Percentiles rank a stretch among this genome's conserved stretches.
phyloP scores from a whole-genome alignment of 2,113 vertebrate species.

The Riparia riparia region DNA sequence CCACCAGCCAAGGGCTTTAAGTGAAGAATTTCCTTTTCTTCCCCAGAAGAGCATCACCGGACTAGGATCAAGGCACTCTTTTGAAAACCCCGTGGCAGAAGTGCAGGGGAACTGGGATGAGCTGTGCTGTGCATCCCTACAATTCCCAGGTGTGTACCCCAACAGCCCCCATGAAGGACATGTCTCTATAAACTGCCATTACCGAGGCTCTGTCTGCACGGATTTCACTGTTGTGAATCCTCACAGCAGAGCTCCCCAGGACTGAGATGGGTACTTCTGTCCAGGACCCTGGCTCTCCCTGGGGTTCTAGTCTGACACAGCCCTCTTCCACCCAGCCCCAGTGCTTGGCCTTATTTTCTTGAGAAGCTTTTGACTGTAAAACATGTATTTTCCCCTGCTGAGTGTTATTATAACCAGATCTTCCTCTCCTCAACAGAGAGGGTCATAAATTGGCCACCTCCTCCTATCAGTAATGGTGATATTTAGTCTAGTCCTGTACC shows the following conservation, averaged over 20 bases:
- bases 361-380: background rate
- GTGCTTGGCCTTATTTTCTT: background rate
- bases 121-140: background rate
- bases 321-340: background rate
- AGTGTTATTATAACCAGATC: constrained; percentile 30
- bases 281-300: background rate
- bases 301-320: rapidly evolving
- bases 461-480: background rate
- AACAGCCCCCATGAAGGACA: background rate
- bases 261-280: background rate
- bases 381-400: background rate
- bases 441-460: background rate
- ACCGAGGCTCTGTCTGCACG: background rate
- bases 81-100: background rate
- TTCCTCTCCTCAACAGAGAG: background rate
- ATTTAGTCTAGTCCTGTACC: constrained; percentile 51
- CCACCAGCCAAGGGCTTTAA: background rate
- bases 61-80: background rate
- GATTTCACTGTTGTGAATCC: background rate
- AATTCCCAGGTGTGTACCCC: background rate
- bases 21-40: background rate
- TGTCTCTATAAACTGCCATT: background rate
- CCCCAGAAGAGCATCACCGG: background rate
- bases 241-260: background rate
- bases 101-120: rapidly evolving